Evolutionary conservation across 1,140 invertebrate genomes (phyloP), one percentile per base, ranked within the genome.

Genomic region (Heliconius himera): DNA sequence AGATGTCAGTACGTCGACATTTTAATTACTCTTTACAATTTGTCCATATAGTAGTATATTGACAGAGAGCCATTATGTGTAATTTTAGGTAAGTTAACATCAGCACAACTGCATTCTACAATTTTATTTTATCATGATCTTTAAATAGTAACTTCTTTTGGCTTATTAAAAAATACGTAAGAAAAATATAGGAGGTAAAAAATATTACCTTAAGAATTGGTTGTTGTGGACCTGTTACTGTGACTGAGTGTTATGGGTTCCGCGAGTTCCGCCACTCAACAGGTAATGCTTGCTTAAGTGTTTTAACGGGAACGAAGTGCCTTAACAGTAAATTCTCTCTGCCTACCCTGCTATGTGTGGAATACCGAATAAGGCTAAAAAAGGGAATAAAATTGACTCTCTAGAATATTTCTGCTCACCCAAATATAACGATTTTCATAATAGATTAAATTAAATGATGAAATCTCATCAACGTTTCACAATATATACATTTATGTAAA

Each of bases 1-100:
- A 66, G 60, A 66, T 26, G 33, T 22, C 51, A 73, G 36, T 36
- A 78, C 66, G 8, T 78, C 46, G 72, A 78, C 72, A 49, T n/a
- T 51, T 8, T 70, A 78, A 78, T 78, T 66, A 74, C 71, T 73
- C 56, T 49, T 41, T 56, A 36, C 22, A 46, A 18, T 38, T 36
- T 78, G 54, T 46, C 72, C 22, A 66, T 76, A 46, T 46, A 26
- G 72, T 41, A 70, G n/a, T n/a, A 26, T 56, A 73, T 49, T 78
- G 71, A 78, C 77, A 73, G 54, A 56, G 49, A 49, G 3, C 6
- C 51, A 70, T 78, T 78, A 78, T 72, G 8, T 74, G 22, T 46
- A 66, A 76, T 76, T 71, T 74, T 20, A 73, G 26, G 60, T 11
- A 26, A 16, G 9, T 29, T 66, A 26, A 29, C 26, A 16, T 66